These are phyloP conservation scores for Pemphredon lugubris DNA, from an alignment of 2,888 invertebrate genomes.

Conservation along the genomic window DNA sequence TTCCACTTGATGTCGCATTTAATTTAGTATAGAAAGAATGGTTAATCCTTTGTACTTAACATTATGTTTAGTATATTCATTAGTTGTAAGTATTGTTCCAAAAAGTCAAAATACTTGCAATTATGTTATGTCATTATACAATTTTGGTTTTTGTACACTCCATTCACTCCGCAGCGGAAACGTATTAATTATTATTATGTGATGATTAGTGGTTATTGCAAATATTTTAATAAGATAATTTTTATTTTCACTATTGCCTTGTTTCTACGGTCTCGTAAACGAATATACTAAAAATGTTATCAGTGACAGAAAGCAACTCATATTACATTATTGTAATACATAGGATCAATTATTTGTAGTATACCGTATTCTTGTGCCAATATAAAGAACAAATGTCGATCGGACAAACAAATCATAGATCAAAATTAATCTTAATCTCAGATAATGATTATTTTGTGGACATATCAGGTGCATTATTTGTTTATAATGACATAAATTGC, in stretches of 20 bases:
- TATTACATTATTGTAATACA: conserved; percentile 23
- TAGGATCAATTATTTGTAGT: conserved; percentile 24
- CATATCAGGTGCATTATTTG: conserved; percentile 26
- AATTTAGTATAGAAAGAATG: no score
- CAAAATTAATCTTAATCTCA: conserved; percentile 8
- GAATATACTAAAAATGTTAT: not conserved
- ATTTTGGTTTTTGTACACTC: no score
- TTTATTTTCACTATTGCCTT: not conserved
- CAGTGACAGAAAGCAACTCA: conserved; percentile 52
- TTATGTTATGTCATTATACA: no score
- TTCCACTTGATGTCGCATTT: no score
- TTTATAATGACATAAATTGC: conserved; percentile 34
- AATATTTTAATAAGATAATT: conserved; percentile 50
- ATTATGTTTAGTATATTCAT: no score
- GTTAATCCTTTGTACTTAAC: no score
- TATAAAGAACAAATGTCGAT: conserved; percentile 15
- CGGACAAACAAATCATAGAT: conserved; percentile 2
- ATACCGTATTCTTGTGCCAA: conserved; percentile 18
- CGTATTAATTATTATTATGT: no score
- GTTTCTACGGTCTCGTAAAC: not conserved
- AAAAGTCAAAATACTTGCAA: no score
- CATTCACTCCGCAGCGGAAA: no score
- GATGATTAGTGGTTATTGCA: conserved; percentile 24
- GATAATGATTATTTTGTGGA: conserved; percentile 23
- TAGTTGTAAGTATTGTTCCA: no score